These are phyloP conservation scores for Clarias laeviceps DNA, from an alignment of 2,797 vertebrate species.

Conservation along the genomic window DNA sequence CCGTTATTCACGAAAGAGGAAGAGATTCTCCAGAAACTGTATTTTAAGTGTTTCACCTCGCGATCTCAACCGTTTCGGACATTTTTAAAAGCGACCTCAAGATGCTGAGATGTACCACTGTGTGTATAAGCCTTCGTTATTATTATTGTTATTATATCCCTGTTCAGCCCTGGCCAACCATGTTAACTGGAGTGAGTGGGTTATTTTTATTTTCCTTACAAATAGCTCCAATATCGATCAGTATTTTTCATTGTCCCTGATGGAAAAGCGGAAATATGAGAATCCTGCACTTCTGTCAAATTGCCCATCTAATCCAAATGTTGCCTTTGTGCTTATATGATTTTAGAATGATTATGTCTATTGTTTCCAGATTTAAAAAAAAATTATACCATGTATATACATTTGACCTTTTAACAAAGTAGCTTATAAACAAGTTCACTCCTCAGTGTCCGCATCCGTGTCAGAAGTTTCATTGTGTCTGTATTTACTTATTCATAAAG, in stretches of 20 bases:
- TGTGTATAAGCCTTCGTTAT: conserved; percentile 60
- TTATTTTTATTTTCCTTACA: conserved; percentile 57
- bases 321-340: conserved; percentile 55
- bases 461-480: conserved; percentile 25
- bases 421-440: conserved; percentile 69
- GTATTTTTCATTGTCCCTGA: conserved; percentile 61
- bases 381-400: conserved; percentile 69
- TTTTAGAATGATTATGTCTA: conserved; percentile 56
- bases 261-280: conserved; percentile 50
- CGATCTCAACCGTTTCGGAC: conserved; percentile 1
- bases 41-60: conserved; percentile 12
- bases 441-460: conserved; percentile 44
- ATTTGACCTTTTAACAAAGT: conserved; percentile 66
- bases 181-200: conserved; percentile 41
- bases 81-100: conserved; percentile 52
- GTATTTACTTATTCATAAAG: conserved; percentile 37
- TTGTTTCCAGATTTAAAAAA: conserved; percentile 60
- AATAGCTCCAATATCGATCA: conserved; percentile 67
- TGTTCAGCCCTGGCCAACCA: conserved; percentile 10
- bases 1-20: conserved; percentile 21
- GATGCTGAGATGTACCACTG: conserved; percentile 60
- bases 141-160: conserved; percentile 15
- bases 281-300: conserved; percentile 58
- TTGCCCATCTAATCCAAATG: conserved; percentile 55
- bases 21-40: conserved; percentile 41